phyloP scores from a whole-genome alignment of 2,888 invertebrate species.

The Allolobophora icterica region DNA sequence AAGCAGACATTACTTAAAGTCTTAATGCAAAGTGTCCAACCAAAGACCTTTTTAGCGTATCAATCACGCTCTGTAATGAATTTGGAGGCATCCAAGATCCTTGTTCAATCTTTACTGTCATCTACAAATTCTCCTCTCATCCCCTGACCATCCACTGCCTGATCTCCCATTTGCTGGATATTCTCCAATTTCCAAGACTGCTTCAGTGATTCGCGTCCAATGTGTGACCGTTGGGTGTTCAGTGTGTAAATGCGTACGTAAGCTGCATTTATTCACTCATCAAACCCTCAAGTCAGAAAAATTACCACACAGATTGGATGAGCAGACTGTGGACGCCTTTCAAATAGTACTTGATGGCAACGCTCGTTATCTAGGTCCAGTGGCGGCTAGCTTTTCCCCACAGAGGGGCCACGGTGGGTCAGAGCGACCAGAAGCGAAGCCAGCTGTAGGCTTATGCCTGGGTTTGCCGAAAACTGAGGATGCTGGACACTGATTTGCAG shows the following conservation, averaged over 20 bases:
- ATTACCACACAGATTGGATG: background rate
- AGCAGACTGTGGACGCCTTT: background rate
- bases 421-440: no score
- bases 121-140: background rate
- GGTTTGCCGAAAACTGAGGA: no score
- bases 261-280: constrained; percentile 8
- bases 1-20: background rate
- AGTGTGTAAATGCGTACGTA: background rate
- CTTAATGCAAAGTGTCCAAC: background rate
- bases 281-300: background rate
- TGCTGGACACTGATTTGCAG: no score
- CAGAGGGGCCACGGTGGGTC: no score
- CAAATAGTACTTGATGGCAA: background rate
- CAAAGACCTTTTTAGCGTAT: background rate
- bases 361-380: background rate
- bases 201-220: background rate
- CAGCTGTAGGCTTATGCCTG: no score
- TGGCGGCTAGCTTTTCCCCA: no score
- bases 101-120: background rate
- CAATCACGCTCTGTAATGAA: background rate
- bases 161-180: background rate
- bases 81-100: background rate
- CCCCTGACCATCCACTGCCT: background rate
- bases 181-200: background rate
- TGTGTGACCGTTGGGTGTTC: no score